Base-by-base conservation (phyloP, 2,888 invertebrate species). In the Uloborus plumipes region DNA sequence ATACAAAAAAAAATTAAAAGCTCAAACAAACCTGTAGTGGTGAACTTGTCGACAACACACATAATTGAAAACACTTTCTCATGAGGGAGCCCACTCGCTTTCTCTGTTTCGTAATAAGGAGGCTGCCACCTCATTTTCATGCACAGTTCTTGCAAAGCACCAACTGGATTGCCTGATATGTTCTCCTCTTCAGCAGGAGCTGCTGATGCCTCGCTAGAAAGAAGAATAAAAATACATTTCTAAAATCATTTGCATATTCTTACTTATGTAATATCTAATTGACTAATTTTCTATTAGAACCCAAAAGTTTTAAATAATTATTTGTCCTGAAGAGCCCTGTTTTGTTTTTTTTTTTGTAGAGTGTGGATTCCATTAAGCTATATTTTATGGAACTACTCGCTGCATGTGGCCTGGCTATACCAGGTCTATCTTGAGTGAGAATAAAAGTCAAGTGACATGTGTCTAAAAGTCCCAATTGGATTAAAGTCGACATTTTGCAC, bases 51-150 rank as follows among this genome's bases (percentile, higher is more conserved):
- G 86, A 98, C 94, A 74, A 93, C 93, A 88, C 98, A 98, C 4
- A 94, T 93, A 87, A 98, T 96, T 0, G 97, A 95, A 88, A 98
- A 99, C 86, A 95, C 94, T 58, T 97, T 92, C 89, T 97, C 97
- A 88, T 98, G 98, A 0, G 98, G 97, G 82, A 97, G 91, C 58
- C 98, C 94, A 87, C 95, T 94, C 88, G 96, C 95, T 18, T 87
- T 88, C 92, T 93, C 89, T 93, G 87, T 87, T n/a, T 96, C 94
- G 89, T 99, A 99, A 39, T 93, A 93, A 39, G 99, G 98, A 58
- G 97, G 97, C 49, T 97, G 96, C 94, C 97, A 96, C 86, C 96
- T 94, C 73, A 95, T 93, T 59, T 97, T 95, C 95, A 98, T 98
- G 89, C 98, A 98, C 90, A 98, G 92, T 89, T 99, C 98, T 86